Percentiles rank a stretch among this genome's conserved stretches.
Conservation (phyloP, 2,113 vertebrate genomes). For the Ondatra zibethicus region DNA sequence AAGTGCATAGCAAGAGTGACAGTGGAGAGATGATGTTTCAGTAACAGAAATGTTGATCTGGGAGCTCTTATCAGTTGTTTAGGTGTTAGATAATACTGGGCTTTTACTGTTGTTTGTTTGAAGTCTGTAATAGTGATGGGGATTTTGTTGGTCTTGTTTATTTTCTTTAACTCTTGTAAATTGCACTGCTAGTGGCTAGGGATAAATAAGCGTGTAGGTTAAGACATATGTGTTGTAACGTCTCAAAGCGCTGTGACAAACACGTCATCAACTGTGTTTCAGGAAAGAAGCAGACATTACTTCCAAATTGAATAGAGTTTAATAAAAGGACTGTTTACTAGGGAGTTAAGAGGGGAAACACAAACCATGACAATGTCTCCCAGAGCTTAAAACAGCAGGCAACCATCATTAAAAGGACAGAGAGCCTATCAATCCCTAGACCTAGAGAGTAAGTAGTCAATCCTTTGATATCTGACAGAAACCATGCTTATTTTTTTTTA, state of each 20-base stretch:
- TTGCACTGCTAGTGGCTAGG: background rate
- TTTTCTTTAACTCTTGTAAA: background rate
- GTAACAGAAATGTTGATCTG: background rate
- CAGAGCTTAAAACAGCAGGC: background rate
- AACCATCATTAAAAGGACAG: background rate
- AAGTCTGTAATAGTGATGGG: background rate
- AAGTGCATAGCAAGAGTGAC: background rate
- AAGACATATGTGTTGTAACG: background rate
- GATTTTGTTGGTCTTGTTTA: background rate
- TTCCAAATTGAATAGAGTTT: slow-evolving; percentile 13
- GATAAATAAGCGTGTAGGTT: background rate
- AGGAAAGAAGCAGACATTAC: background rate
- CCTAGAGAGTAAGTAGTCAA: background rate
- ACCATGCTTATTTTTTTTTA: background rate
- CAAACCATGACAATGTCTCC: slow-evolving; percentile 7
- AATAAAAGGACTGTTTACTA: slow-evolving; percentile 27
- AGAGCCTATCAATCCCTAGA: background rate
- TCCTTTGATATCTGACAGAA: background rate
- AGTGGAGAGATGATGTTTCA: background rate
- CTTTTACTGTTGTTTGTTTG: background rate
- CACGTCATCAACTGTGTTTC: background rate
- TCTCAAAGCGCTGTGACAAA: background rate
- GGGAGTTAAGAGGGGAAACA: background rate
- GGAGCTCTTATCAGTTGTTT: background rate
- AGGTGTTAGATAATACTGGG: background rate